Evolutionary conservation across 2,797 vertebrate species (phyloP), one percentile per base, ranked within the genome.

Genomic region (Paedocypris micromegethes): DNA sequence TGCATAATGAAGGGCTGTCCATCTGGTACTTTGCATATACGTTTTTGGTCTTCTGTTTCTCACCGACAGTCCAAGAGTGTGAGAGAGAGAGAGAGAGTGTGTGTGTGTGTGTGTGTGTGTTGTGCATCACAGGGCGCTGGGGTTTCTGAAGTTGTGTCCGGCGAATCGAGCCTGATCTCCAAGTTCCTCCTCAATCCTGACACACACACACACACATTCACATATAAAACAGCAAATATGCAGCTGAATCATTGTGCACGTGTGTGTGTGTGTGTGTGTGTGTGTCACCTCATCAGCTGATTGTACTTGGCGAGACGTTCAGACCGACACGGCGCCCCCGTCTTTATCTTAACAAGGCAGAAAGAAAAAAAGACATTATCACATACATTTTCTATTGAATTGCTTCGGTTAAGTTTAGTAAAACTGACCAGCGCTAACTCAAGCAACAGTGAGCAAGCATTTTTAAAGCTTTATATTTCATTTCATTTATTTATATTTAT

Each of bases 301-400:
- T 97, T 97, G 86, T 97, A 97, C 82, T 97, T 97, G 78, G 94
- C 94, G 85, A 97, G 87, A 61, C 94, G 87, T 85, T 97, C 94
- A 56, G 94, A 96, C 80, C 94, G 92, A 86, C 94, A 97, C 2
- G 94, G 94, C 59, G 94, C 94, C 1, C 94, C 94, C 0, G 94
- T 95, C 86, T 97, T 97, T 79, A 97, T 97, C 94, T 97, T 88
- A 70, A 60, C 64, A 3, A 78, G 9, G 75, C 44, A 45, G 39
- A 46, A 8, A 52, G 6, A 64, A 6, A 23, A 23, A 23, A 23
- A 5, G 49, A 23, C 3, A 41, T 6, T 46, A 8, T 60, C 3
- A 45, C 7, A 6, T 5, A 9, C 9, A 5, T 48, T 3, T 2
- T 3, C 6, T 3, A 44, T 45, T 40, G 37, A 56, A 38, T 6